phyloP scores from a whole-genome alignment of 2,888 invertebrate genomes.

The Eupithecia inturbata region DNA sequence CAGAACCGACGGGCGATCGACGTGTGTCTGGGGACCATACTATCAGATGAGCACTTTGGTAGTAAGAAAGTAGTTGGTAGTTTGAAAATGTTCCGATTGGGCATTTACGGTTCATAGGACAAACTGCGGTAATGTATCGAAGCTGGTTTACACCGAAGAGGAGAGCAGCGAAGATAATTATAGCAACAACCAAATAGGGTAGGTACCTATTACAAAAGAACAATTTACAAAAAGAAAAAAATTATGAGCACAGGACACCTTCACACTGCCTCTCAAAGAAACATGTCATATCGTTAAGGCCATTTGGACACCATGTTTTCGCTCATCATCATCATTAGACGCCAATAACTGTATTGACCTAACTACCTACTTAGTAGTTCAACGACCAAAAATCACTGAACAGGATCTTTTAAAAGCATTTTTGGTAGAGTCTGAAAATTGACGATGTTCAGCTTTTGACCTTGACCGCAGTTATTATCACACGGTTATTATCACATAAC shows the following conservation, averaged over 20 bases:
- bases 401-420: background rate
- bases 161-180: too few species aligned
- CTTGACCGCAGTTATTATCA: background rate
- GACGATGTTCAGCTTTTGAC: background rate
- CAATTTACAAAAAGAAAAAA: too few species aligned
- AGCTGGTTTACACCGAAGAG: background rate
- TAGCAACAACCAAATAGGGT: background rate
- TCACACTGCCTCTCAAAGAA: too few species aligned
- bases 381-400: background rate
- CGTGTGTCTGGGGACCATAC: conserved; percentile 66
- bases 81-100: background rate
- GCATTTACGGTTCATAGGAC: background rate
- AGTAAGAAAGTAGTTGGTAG: background rate
- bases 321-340: background rate
- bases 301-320: background rate
- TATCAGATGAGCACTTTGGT: too few species aligned
- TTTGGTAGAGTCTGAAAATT: background rate
- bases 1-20: conserved; percentile 89
- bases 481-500: background rate
- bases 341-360: too few species aligned
- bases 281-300: background rate
- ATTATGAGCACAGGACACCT: too few species aligned
- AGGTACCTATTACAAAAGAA: too few species aligned
- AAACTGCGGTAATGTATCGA: conserved; percentile 2
- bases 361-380: too few species aligned